phyloP scores from a whole-genome alignment of 2,113 vertebrate species.

The Octodon degus region DNA sequence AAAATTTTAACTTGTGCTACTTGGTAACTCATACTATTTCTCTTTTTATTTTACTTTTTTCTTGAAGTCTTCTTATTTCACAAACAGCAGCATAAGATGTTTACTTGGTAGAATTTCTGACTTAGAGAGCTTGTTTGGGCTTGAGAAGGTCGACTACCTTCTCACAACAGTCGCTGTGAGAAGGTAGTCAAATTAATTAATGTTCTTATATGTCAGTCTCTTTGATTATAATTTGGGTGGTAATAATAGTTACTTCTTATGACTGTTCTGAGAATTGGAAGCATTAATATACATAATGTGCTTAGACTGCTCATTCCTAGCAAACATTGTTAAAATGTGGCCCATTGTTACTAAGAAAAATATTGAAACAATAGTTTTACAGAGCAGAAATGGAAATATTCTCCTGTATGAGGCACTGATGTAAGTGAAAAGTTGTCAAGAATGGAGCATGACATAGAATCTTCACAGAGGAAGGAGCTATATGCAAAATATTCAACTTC shows the following conservation, averaged over 20 bases:
- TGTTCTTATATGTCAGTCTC: background rate
- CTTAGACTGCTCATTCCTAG: background rate
- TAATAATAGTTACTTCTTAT: background rate
- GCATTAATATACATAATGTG: background rate
- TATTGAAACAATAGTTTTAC: background rate
- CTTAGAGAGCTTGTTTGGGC: background rate
- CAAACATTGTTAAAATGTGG: background rate
- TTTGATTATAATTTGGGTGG: background rate
- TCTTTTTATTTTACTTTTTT: background rate
- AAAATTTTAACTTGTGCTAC: background rate
- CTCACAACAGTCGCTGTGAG: background rate
- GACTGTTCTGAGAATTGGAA: background rate
- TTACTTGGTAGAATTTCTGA: background rate
- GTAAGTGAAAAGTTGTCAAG: background rate
- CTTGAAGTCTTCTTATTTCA: background rate
- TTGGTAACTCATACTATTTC: background rate
- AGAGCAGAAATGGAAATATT: conserved; percentile 43
- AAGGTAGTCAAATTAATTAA: background rate
- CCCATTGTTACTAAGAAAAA: conserved; percentile 35
- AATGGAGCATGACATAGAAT: background rate
- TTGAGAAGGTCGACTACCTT: no score
- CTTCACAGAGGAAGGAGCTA: background rate
- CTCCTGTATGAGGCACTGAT: background rate
- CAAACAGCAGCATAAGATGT: background rate
- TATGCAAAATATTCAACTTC: conserved; percentile 53